Evolutionary conservation across 2,797 vertebrate species (phyloP), one percentile per base, ranked within the genome.

Genomic region (Cyclura pinguis): DNA sequence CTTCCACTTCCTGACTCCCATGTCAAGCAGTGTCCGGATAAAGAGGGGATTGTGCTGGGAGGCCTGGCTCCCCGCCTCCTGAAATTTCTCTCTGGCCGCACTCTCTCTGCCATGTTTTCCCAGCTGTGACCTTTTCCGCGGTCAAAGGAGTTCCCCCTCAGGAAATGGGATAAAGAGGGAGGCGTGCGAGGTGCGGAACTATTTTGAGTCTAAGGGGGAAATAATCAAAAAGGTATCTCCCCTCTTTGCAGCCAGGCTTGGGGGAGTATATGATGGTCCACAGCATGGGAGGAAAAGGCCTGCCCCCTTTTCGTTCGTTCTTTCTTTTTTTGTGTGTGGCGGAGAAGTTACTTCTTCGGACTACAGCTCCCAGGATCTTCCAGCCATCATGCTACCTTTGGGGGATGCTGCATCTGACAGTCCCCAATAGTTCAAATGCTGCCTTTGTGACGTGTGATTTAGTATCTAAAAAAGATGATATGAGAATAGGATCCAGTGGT

Each of bases 41-140:
- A 93, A 73, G 55, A 1, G 55, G 91, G 0, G 1, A 13, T 57
- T 57, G 18, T 90, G 42, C 0, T 0, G 14, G 10, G 13, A 2
- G 1, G 78, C 55, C 6, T 6, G 7, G 12, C 55, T 82, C 52
- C n/a, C 74, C 38, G 27, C 52, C 35, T 90, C 32, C 59, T 80
- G 7, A 13, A 27, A 88, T 64, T 64, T 18, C 78, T 59, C 47
- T 35, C 7, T 55, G 0, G 0, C 47, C 80, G 32, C 12, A 1
- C n/a, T 78, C 22, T 18, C 50, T 81, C 73, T 13, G 38, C 29
- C 0, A 0, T 87, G 50, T 93, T 91, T 92, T 32, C n/a, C 91
- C 73, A 87, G 73, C 74, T 90, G 59, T 90, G 74, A 14, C 16
- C 90, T 92, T 93, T 94, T 91, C 93, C 81, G 67, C 2, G 47